A percentile compares a stretch with the other conserved stretches of the same genome.
Conservation (phyloP, 2,113 vertebrate species). For the Crypturellus undulatus region DNA sequence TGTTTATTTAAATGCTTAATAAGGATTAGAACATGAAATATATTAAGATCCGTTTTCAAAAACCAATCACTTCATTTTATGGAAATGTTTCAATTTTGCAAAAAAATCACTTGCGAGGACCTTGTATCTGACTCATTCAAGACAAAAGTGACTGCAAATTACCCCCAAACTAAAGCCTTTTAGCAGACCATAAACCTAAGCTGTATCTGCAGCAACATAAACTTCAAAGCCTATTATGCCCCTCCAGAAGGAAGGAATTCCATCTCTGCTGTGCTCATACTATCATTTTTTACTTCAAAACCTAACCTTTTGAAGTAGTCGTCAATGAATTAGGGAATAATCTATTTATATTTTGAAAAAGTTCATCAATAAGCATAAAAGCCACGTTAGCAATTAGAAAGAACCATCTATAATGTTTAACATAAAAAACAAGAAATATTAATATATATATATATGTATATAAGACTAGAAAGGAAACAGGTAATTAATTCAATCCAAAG, state of each 20-base stretch:
- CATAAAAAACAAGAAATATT: neutral
- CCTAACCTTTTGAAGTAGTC: neutral
- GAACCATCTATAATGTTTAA: neutral
- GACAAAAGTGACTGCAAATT: neutral
- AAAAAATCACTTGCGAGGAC: neutral
- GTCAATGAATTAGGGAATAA: neutral
- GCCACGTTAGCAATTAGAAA: fast-evolving
- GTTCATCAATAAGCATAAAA: neutral
- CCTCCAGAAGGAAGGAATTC: neutral
- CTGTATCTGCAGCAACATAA: neutral
- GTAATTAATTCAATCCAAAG: neutral
- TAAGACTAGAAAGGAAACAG: neutral
- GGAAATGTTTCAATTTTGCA: neutral
- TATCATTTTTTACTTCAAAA: neutral
- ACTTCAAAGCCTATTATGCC: neutral
- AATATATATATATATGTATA: neutral
- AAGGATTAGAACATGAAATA: neutral
- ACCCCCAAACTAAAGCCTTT: neutral
- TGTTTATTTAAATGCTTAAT: neutral
- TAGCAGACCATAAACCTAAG: neutral
- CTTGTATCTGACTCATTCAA: neutral
- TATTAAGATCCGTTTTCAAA: neutral
- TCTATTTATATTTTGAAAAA: neutral
- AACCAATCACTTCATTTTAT: neutral
- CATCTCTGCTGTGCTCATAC: neutral